These are phyloP conservation scores for Ladona fulva DNA, from an alignment of 1,140 invertebrate species.

Conservation along the genomic window DNA sequence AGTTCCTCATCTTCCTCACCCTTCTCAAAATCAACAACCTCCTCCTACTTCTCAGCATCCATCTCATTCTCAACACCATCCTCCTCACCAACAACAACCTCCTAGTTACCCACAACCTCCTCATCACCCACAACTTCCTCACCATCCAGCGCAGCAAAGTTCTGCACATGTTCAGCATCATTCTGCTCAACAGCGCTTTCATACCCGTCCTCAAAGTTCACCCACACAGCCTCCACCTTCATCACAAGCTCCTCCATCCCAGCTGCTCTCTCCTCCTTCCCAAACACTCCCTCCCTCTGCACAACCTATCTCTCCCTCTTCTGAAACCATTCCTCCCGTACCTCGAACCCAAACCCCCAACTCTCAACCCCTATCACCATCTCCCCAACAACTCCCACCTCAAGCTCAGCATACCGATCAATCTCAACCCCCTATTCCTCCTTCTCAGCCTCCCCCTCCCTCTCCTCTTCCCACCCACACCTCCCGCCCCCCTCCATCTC, in stretches of 20 bases:
- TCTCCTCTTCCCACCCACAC: conserved; percentile 39
- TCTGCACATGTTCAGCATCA: not conserved
- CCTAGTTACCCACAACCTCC: not conserved
- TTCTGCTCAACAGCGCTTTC: not conserved
- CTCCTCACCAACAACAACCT: not conserved
- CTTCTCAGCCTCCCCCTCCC: conserved; percentile 21
- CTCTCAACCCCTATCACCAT: conserved; percentile 24
- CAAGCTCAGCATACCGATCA: not conserved
- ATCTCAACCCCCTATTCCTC: not conserved
- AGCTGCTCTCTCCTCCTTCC: not conserved
- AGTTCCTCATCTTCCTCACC: not conserved
- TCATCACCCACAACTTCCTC: too few relatives aligned
- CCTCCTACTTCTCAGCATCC: not conserved
- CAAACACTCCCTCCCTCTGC: not conserved
- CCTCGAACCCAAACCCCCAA: conserved; percentile 40
- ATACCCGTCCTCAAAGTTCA: conserved; percentile 31
- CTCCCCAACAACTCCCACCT: conserved; percentile 30
- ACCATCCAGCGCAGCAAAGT: not conserved
- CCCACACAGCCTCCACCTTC: not conserved
- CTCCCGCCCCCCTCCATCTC: conserved; percentile 29
- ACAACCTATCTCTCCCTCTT: not conserved
- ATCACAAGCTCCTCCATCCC: not conserved
- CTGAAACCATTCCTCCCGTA: conserved; percentile 1
- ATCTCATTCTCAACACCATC: not conserved
- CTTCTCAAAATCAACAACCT: not conserved